Conservation (phyloP, 2,888 invertebrate species). For the Trisateles emortualis region DNA sequence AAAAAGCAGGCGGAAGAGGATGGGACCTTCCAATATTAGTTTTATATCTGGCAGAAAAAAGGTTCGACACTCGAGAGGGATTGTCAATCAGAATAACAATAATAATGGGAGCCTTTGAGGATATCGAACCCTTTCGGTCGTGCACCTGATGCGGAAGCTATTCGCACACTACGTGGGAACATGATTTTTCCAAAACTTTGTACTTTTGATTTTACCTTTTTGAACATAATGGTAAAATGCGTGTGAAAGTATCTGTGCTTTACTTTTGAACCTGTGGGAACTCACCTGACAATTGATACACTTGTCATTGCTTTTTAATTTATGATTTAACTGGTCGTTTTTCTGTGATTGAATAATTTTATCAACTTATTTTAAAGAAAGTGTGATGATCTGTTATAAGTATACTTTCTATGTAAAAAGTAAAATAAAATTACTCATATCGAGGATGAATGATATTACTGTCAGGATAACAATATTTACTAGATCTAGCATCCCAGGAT, state of each 20-base stretch:
- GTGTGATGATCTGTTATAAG: no score
- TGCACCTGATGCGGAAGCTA: constrained; percentile 85
- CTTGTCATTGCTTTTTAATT: constrained; percentile 1
- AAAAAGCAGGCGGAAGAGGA: constrained; percentile 84
- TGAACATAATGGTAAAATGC: constrained; percentile 29
- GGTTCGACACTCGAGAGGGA: constrained; percentile 78
- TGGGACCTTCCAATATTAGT: constrained; percentile 86
- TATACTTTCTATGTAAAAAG: no score
- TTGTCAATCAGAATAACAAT: constrained; percentile 82
- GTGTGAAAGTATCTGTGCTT: constrained; percentile 29
- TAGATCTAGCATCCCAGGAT: no score
- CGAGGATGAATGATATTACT: no score
- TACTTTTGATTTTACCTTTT: constrained; percentile 36
- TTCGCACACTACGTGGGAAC: constrained; percentile 83
- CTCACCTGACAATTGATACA: constrained; percentile 6
- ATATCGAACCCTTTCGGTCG: constrained; percentile 77
- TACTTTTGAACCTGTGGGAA: constrained; percentile 6
- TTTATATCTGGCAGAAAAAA: constrained; percentile 83
- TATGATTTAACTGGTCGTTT: no score
- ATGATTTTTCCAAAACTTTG: constrained; percentile 47
- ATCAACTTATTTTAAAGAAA: no score
- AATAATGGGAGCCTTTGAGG: constrained; percentile 79
- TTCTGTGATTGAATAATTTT: no score
- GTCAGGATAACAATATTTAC: no score
- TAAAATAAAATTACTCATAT: no score